phyloP scores from a whole-genome alignment of 2,113 vertebrate genomes.

The Aspidoscelis tigris region DNA sequence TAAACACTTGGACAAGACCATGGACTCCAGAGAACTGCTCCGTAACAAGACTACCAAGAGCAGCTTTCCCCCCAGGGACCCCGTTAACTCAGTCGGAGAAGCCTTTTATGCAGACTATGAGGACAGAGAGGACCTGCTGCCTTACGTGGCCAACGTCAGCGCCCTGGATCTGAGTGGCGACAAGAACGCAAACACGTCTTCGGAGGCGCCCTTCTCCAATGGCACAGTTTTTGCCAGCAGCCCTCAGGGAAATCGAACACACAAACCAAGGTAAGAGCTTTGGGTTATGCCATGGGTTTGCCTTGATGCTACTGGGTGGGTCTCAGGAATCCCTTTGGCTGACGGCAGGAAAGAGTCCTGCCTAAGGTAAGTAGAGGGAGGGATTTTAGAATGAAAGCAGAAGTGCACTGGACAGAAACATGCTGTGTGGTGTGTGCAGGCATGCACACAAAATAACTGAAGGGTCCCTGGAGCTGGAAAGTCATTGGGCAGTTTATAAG shows the following conservation, averaged over 20 bases:
- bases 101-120: conserved; percentile 79
- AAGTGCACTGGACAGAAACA: no score
- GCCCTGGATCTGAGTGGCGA: conserved; percentile 83
- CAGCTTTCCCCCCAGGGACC: conserved; percentile 80
- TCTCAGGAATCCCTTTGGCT: not conserved
- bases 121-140: conserved; percentile 64
- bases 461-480: no score
- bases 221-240: conserved; percentile 73
- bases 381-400: not conserved
- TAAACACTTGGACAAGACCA: conserved; percentile 76
- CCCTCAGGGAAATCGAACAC: conserved; percentile 79
- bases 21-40: conserved; percentile 77
- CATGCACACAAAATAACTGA: no score
- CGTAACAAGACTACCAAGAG: conserved; percentile 87
- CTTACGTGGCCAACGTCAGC: conserved; percentile 79
- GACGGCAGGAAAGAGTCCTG: not conserved
- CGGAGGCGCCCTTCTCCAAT: conserved; percentile 79
- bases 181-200: conserved; percentile 79
- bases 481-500: no score
- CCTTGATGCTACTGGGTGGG: not conserved
- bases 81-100: conserved; percentile 71
- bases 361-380: not conserved
- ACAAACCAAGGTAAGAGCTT: conserved; percentile 88
- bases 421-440: no score
- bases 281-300: not conserved